Percentiles rank a stretch among this genome's conserved stretches.
Evolutionary conservation across 2,888 invertebrate genomes (phyloP).

Genomic region (Megaustenia siamemsis): DNA sequence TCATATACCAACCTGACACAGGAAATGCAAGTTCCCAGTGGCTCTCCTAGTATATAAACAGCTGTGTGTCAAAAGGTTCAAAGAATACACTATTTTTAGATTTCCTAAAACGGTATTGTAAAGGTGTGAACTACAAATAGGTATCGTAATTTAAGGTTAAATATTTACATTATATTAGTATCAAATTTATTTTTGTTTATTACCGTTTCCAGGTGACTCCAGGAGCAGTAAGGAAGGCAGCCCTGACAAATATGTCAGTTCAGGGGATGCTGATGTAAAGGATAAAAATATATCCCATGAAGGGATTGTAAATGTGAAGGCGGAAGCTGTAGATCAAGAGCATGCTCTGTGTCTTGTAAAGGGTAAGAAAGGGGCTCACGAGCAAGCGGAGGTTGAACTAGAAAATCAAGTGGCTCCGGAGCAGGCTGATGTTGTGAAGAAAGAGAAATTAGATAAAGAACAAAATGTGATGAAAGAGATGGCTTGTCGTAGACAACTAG

Average conservation of each 20-base stretch:
- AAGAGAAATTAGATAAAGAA: not conserved
- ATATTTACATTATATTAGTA: too few relatives aligned
- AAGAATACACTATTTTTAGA: too few relatives aligned
- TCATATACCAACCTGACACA: too few relatives aligned
- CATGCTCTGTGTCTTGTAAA: not conserved
- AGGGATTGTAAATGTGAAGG: not conserved
- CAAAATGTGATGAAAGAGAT: not conserved
- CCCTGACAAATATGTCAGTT: conserved; percentile 54
- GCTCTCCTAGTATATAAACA: too few relatives aligned
- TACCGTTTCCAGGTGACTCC: conserved; percentile 52
- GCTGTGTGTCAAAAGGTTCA: too few relatives aligned
- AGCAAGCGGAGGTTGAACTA: not conserved
- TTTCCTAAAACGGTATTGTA: too few relatives aligned
- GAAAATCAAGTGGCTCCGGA: not conserved
- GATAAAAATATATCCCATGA: conserved; percentile 17
- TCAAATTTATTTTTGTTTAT: not conserved
- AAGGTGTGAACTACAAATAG: too few relatives aligned
- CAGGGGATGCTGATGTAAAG: conserved; percentile 31
- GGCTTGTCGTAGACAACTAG: not conserved
- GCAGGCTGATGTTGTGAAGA: not conserved
- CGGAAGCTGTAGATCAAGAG: not conserved
- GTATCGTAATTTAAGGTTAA: too few relatives aligned
- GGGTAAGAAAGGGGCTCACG: not conserved
- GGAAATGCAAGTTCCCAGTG: too few relatives aligned
- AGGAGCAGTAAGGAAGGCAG: conserved; percentile 60